Conservation (phyloP, 2,797 vertebrate genomes). For the Acanthurus leucopareius region DNA sequence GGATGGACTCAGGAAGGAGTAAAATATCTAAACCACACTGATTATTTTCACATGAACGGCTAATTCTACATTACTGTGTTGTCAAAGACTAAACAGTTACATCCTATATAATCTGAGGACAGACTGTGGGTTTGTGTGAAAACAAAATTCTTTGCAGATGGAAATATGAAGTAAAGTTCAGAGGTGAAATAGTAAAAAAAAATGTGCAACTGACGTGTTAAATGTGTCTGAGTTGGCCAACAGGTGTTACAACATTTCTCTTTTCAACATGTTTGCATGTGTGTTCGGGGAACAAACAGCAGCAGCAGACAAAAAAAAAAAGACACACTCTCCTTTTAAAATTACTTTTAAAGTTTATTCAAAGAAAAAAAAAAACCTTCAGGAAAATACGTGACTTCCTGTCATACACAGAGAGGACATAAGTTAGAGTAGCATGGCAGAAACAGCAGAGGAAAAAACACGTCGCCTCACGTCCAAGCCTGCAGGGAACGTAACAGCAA, state of each 20-base stretch:
- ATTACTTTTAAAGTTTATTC: slow-evolving; percentile 93
- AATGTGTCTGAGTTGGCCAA: slow-evolving; percentile 37
- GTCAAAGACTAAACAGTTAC: neutral
- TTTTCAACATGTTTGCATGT: slow-evolving; percentile 34
- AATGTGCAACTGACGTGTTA: slow-evolving; percentile 8
- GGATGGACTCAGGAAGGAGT: slow-evolving; percentile 28
- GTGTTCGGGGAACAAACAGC: slow-evolving; percentile 26
- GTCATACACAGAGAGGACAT: slow-evolving; percentile 93
- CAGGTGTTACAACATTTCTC: slow-evolving; percentile 24
- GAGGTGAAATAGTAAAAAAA: slow-evolving; percentile 15
- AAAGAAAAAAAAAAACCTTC: slow-evolving; percentile 86
- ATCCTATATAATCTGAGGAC: accelerated
- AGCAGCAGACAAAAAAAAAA: neutral
- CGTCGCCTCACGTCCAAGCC: slow-evolving; percentile 86
- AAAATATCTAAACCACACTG: slow-evolving; percentile 17
- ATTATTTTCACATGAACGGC: neutral
- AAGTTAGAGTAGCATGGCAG: slow-evolving; percentile 93
- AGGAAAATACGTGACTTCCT: slow-evolving; percentile 91
- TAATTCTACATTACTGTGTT: neutral
- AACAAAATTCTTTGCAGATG: neutral
- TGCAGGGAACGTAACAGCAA: slow-evolving; percentile 77
- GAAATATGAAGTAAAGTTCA: neutral
- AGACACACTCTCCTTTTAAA: slow-evolving; percentile 52
- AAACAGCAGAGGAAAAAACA: slow-evolving; percentile 79
- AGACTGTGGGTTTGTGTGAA: neutral